Conservation (phyloP, 2,888 invertebrate genomes). For the Eupeodes latifasciatus region DNA sequence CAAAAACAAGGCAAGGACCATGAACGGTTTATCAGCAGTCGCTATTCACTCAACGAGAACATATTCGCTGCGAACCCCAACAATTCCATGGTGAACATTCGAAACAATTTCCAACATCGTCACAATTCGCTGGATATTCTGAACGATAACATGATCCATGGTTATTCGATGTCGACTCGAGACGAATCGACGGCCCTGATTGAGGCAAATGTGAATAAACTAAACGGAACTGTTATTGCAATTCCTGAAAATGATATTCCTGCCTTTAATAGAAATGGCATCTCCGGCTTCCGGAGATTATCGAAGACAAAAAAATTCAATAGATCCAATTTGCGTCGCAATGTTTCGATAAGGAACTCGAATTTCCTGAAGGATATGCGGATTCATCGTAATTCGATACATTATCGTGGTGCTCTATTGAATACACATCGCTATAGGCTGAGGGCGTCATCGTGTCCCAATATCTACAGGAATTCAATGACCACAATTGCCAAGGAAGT, state of each 20-base stretch:
- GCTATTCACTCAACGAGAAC: constrained; percentile 83
- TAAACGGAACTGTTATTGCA: constrained; percentile 79
- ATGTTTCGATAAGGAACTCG: constrained; percentile 84
- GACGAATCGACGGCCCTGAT: constrained; percentile 80
- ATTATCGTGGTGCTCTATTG: constrained; percentile 93
- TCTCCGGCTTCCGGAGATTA: constrained; percentile 80
- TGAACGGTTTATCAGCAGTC: constrained; percentile 80
- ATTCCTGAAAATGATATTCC: constrained; percentile 80
- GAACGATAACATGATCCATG: constrained; percentile 79
- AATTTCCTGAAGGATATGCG: constrained; percentile 89
- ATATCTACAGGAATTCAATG: constrained; percentile 96
- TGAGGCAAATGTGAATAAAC: constrained; percentile 78
- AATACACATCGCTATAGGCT: constrained; percentile 92
- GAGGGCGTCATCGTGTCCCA: constrained; percentile 95
- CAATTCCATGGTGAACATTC: constrained; percentile 79
- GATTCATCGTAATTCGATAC: constrained; percentile 91
- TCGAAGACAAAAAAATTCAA: constrained; percentile 81
- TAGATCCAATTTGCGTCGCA: constrained; percentile 82
- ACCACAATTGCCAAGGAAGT: constrained; percentile 91
- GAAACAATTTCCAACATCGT: constrained; percentile 78
- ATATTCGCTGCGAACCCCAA: constrained; percentile 80
- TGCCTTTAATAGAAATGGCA: constrained; percentile 74
- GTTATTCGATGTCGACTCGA: constrained; percentile 79
- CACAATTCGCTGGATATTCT: constrained; percentile 83
- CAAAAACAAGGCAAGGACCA: constrained; percentile 79